These are phyloP conservation scores for Calephelis perditalis DNA, from an alignment of 2,888 invertebrate species.

Conservation along the genomic window DNA sequence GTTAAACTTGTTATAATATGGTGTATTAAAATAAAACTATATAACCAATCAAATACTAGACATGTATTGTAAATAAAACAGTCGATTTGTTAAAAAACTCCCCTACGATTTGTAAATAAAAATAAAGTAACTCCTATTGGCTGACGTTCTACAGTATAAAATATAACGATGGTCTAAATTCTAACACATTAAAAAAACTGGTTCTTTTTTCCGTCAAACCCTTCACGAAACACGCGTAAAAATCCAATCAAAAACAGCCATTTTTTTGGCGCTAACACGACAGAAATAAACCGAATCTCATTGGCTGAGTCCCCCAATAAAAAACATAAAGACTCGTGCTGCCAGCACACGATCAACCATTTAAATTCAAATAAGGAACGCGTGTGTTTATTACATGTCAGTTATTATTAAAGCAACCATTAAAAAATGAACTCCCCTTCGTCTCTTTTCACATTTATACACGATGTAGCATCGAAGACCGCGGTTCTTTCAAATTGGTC, in stretches of 20 bases:
- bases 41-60: slow-evolving; percentile 21
- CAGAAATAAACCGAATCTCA: slow-evolving; percentile 45
- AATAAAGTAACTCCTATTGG: slow-evolving; percentile 58
- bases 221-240: slow-evolving; percentile 1
- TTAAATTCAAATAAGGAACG: slow-evolving; percentile 66
- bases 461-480: slow-evolving; percentile 20
- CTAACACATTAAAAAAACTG: slow-evolving; percentile 22
- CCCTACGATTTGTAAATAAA: slow-evolving; percentile 56
- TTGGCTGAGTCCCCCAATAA: slow-evolving; percentile 65
- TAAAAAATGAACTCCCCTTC: slow-evolving; percentile 43
- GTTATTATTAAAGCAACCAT: slow-evolving; percentile 63
- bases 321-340: slow-evolving; percentile 70
- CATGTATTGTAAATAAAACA: no score
- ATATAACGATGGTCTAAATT: slow-evolving; percentile 59
- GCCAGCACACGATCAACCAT: slow-evolving; percentile 57
- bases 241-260: slow-evolving; percentile 1
- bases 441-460: slow-evolving; percentile 19
- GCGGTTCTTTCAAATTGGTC: slow-evolving; percentile 41
- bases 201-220: slow-evolving; percentile 3
- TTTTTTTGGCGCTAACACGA: slow-evolving; percentile 14
- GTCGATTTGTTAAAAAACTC: slow-evolving; percentile 52
- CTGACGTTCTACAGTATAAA: slow-evolving; percentile 61
- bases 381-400: slow-evolving; percentile 63
- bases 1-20: no score
- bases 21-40: slow-evolving; percentile 38